A percentile compares a stretch with the other conserved stretches of the same genome.
Evolutionary conservation across 2,888 invertebrate genomes (phyloP).

Genomic region (Oscheius sp.): DNA sequence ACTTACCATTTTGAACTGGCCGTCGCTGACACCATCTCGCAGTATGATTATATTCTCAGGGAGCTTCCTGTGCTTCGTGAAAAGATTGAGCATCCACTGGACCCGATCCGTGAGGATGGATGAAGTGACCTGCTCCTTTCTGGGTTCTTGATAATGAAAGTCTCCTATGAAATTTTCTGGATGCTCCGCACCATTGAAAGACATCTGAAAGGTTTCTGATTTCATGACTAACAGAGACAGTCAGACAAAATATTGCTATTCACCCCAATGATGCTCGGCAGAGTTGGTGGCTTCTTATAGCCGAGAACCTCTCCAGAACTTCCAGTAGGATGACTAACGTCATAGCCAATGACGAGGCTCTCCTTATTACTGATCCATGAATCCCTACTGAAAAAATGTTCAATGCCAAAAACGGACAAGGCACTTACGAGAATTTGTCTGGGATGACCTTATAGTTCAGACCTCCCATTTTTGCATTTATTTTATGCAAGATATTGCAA

Average conservation of each 20-base stretch:
- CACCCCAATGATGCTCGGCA: slow-evolving; percentile 47
- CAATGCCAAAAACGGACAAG: neutral
- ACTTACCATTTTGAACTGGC: slow-evolving; percentile 48
- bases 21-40: slow-evolving; percentile 54
- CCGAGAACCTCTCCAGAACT: neutral
- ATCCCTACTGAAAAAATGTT: slow-evolving; percentile 7
- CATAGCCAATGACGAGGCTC: slow-evolving; percentile 38
- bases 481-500: neutral
- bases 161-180: slow-evolving; percentile 48
- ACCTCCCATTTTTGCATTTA: slow-evolving; percentile 34
- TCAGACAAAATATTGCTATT: slow-evolving; percentile 1
- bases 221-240: neutral
- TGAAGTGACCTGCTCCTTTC: slow-evolving; percentile 39
- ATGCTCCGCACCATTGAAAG: neutral
- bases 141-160: slow-evolving; percentile 46
- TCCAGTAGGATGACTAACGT: slow-evolving; percentile 44
- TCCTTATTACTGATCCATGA: neutral
- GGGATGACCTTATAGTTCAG: slow-evolving; percentile 41
- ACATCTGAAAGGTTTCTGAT: neutral
- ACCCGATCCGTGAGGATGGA: slow-evolving; percentile 37
- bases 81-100: slow-evolving; percentile 41
- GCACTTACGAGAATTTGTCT: slow-evolving; percentile 20
- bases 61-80: slow-evolving; percentile 12
- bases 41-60: slow-evolving; percentile 45
- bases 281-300: slow-evolving; percentile 14